phyloP scores from a whole-genome alignment of 2,797 vertebrate genomes.

The Melanotaenia maccullochi region DNA sequence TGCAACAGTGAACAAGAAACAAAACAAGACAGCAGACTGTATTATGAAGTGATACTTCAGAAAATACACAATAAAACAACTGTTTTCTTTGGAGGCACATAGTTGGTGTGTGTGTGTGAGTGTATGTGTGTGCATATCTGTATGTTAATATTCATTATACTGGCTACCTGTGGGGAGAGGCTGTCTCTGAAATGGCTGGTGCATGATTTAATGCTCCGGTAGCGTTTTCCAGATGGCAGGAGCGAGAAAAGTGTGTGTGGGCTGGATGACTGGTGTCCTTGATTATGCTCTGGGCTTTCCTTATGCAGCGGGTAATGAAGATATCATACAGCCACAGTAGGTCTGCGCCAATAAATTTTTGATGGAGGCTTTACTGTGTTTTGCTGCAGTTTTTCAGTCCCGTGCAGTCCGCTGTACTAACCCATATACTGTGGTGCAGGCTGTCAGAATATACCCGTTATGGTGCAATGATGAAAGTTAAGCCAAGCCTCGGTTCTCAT shows the following conservation, averaged over 20 bases:
- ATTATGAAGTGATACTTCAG: constrained; percentile 26
- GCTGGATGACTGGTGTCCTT: constrained; percentile 72
- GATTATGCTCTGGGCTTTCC: constrained; percentile 70
- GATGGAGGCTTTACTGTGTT: constrained; percentile 46
- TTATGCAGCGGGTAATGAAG: constrained; percentile 67
- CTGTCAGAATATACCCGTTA: constrained; percentile 37
- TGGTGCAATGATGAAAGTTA: constrained; percentile 34
- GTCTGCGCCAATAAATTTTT: constrained; percentile 54
- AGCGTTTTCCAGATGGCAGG: constrained; percentile 70
- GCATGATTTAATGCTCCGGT: constrained; percentile 70
- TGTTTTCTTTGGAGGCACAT: constrained; percentile 4
- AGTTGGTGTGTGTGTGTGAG: constrained; percentile 16
- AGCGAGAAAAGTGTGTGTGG: constrained; percentile 62
- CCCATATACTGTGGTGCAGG: constrained; percentile 28
- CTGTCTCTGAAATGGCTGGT: constrained; percentile 55
- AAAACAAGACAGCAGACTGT: constrained; percentile 4
- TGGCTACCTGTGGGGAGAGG: constrained; percentile 68
- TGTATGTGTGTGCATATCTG: constrained; percentile 19
- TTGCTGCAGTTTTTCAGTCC: constrained; percentile 37
- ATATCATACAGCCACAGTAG: constrained; percentile 53
- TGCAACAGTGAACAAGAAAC: constrained; percentile 10
- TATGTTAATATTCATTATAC: constrained; percentile 59
- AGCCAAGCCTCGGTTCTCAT: constrained; percentile 27
- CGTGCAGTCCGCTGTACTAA: constrained; percentile 42
- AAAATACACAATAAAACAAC: constrained; percentile 30